Base-by-base conservation (phyloP, 2,797 vertebrate species). In the Telmatherina bonti region DNA sequence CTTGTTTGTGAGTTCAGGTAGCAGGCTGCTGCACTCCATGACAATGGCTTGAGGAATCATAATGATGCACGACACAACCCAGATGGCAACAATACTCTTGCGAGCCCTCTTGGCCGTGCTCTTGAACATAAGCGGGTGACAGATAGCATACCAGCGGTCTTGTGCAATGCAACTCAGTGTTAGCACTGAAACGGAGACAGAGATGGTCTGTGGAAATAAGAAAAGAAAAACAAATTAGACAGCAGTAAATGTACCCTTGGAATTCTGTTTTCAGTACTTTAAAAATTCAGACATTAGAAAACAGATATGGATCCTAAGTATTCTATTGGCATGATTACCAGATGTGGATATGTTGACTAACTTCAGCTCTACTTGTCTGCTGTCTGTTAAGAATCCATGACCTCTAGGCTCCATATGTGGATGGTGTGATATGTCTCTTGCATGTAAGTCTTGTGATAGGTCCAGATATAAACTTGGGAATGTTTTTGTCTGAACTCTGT, bases 131-230 rank as follows among this genome's bases (percentile, higher is more conserved):
- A 99, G 93, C 4, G 97, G 97, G 84, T 98, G 97, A 85, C 97
- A 99, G 92, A 99, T 99, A 9, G 97, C 97, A 51, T 99, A 99
- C 97, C 98, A 99, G 69, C 97, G 96, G 90, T 99, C 98, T 90
- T 98, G 93, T 75, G 97, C 97, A 18, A 99, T 99, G 91, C 97
- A 98, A 85, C 97, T 98, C 74, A 99, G 94, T 0, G 98, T 99
- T 70, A 99, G 91, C 15, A 99, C 98, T 6, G 98, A 99, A 57
- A 99, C 97, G 4, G 97, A 98, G 41, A 99, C 97, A 0, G 98
- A 98, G 84, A 98, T 96, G 1, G 97, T 99, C 97, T 99, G 85
- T 47, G 72, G 70, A 68, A 60, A 13, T 74, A 60, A 11, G 56
- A 30, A 52, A 61, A 82, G 52, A 74, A 78, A 49, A 22, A 52